These are phyloP conservation scores for Melanotaenia parkinsoni DNA, from an alignment of 2,797 vertebrate species.

Conservation along the genomic window DNA sequence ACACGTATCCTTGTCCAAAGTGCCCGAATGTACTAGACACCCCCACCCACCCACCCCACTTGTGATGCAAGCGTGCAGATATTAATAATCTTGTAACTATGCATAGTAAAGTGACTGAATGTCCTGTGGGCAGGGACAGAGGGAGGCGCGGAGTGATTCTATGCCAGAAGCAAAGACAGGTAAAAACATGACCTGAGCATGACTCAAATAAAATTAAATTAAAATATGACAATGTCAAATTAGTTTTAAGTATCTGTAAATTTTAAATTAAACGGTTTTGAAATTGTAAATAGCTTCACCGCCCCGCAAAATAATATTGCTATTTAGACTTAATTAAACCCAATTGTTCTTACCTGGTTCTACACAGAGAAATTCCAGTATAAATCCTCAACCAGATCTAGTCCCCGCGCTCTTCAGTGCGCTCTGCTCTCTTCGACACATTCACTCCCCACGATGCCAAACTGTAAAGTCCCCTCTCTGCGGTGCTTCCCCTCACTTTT, in stretches of 20 bases:
- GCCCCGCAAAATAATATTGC: neutral
- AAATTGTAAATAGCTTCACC: neutral
- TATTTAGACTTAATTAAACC: neutral
- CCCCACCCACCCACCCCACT: slow-evolving; percentile 39
- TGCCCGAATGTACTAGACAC: slow-evolving; percentile 59
- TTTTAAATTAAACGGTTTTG: neutral
- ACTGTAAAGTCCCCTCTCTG: slow-evolving; percentile 43
- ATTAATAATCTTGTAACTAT: slow-evolving; percentile 84
- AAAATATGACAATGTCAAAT: neutral
- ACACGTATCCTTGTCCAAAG: slow-evolving; percentile 55
- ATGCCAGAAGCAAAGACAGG: slow-evolving; percentile 1
- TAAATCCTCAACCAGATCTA: slow-evolving; percentile 51
- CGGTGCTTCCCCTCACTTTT: slow-evolving; percentile 43
- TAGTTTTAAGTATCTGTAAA: neutral
- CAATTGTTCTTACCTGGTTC: slow-evolving; percentile 59
- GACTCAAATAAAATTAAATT: neutral
- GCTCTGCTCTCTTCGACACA: slow-evolving; percentile 26
- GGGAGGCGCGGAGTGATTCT: slow-evolving; percentile 3
- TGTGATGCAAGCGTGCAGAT: slow-evolving; percentile 76
- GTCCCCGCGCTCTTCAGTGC: slow-evolving; percentile 6
- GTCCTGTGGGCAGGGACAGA: slow-evolving; percentile 17
- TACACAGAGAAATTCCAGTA: slow-evolving; percentile 12
- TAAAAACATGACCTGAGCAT: neutral
- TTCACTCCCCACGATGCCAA: slow-evolving; percentile 30
- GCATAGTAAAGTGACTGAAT: slow-evolving; percentile 63